Conservation (phyloP, 2,797 vertebrate genomes). For the Hafferia zeledoni region DNA sequence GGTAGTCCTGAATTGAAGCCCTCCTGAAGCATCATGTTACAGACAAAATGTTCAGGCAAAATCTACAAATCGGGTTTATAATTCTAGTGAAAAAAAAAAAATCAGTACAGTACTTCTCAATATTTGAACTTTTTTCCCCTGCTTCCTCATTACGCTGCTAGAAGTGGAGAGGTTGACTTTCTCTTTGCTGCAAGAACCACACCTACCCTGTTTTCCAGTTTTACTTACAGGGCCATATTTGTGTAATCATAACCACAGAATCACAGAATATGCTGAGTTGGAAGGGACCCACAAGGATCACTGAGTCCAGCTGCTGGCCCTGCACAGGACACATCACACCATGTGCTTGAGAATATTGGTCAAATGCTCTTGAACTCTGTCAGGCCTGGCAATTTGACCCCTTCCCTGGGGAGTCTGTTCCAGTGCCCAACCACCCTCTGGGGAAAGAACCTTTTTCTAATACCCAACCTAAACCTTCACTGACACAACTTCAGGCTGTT, state of each 20-base stretch:
- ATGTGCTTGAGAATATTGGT: background rate
- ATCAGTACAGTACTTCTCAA: background rate
- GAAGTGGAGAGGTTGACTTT: background rate
- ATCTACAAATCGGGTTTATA: background rate
- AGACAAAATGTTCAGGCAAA: background rate
- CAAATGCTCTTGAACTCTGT: background rate
- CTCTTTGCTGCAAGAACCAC: background rate
- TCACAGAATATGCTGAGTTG: background rate
- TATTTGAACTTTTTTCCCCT: background rate
- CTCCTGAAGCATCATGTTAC: background rate
- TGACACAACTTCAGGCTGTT: background rate
- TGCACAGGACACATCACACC: background rate
- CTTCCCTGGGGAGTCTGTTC: background rate
- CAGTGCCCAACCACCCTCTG: background rate
- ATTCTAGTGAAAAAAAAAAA: background rate
- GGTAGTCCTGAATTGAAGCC: background rate
- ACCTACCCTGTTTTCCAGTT: background rate
- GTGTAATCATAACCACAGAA: background rate
- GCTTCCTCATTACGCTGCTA: background rate
- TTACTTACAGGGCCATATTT: background rate
- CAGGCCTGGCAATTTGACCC: background rate
- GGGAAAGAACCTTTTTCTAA: no score
- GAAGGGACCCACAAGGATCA: background rate
- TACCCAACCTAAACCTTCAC: no score
- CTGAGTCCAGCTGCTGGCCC: background rate